Conservation (phyloP, 2,888 invertebrate species). For the Adelphocoris suturalis region DNA sequence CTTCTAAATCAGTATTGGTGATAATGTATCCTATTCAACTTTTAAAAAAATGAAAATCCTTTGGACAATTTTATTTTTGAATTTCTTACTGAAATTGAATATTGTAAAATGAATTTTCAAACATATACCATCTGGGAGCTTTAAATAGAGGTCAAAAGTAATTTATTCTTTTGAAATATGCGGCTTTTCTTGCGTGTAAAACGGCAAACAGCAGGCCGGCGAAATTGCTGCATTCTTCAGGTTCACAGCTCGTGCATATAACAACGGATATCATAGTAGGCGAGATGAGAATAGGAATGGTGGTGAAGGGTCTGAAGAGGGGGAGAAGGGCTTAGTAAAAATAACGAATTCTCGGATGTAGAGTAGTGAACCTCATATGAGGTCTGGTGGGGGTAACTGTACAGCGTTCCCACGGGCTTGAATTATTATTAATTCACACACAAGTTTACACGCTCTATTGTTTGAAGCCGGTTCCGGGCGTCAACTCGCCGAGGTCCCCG, state of each 20-base stretch:
- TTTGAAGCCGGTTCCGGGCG: conserved; percentile 48
- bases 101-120: too few relatives aligned
- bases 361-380: conserved; percentile 17
- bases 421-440: conserved; percentile 63
- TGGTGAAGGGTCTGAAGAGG: background rate
- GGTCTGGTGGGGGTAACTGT: background rate
- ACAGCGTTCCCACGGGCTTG: conserved; percentile 43
- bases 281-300: background rate
- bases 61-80: too few relatives aligned
- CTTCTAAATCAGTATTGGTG: too few relatives aligned
- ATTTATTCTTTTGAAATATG: background rate
- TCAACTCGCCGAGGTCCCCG: conserved; percentile 23
- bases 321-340: background rate
- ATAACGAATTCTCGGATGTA: conserved; percentile 19
- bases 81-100: too few relatives aligned
- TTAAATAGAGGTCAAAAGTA: background rate
- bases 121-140: background rate
- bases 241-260: background rate
- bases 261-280: conserved; percentile 8
- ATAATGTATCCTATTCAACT: too few relatives aligned
- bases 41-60: too few relatives aligned
- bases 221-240: conserved; percentile 20
- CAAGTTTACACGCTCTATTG: conserved; percentile 64
- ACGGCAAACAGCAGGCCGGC: background rate
- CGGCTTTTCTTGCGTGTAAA: background rate